phyloP scores from a whole-genome alignment of 2,888 invertebrate species.

The Lysandra bellargus region DNA sequence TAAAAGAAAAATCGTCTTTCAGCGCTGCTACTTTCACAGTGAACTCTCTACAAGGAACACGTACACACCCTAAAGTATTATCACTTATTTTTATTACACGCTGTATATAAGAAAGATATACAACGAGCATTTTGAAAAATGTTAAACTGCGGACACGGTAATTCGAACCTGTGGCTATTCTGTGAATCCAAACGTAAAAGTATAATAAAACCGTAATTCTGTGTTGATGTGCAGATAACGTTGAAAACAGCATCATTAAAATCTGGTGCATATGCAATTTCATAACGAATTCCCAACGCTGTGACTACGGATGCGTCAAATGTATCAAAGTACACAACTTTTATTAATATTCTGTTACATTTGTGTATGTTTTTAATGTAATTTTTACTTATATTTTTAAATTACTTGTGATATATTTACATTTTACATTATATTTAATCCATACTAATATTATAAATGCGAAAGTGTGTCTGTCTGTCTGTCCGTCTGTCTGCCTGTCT shows the following conservation, averaged over 20 bases:
- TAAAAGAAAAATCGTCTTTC: no score
- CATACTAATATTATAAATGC: no score
- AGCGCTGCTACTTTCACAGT: no score
- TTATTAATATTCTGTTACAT: background rate
- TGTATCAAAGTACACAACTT: slow-evolving; percentile 8
- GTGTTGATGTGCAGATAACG: background rate
- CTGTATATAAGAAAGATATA: no score
- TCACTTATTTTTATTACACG: no score
- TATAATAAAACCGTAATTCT: background rate
- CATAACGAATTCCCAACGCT: background rate
- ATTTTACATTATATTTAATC: no score
- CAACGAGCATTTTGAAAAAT: background rate
- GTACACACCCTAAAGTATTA: no score
- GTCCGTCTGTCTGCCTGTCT: no score
- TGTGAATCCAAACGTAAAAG: background rate
- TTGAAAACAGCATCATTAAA: slow-evolving; percentile 15
- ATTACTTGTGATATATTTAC: background rate
- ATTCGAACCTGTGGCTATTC: no score
- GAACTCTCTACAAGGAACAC: no score
- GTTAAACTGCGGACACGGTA: background rate
- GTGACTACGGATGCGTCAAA: background rate
- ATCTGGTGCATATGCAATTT: background rate
- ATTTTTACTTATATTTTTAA: background rate
- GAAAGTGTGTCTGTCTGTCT: no score
- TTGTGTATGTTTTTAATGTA: background rate